Base-by-base conservation (phyloP, 2,113 vertebrate genomes). In the Scopus umbretta region DNA sequence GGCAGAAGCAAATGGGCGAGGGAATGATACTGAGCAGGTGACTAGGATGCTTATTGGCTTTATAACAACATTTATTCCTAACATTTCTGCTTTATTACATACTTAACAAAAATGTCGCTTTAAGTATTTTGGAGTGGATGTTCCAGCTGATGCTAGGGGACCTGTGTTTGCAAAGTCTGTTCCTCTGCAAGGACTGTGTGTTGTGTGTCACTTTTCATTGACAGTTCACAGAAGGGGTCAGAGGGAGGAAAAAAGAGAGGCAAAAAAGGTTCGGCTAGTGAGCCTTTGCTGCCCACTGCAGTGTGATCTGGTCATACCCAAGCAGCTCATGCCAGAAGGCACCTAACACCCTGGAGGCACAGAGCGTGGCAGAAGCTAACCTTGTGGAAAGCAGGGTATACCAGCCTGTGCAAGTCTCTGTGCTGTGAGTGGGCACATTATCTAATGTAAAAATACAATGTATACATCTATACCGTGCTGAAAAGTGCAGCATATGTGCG, bases 401-500 rank as follows among this genome's bases (percentile, higher is more conserved):
- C 26, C 29, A 66, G 47, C 47, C 71, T 30, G 16, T 29, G 49
- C 49, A 55, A 56, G 26, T 9, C 42, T 49, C n/a, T 16, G 25
- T 70, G 65, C 65, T 63, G 42, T 6, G 30, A 36, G 17, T 22
- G n/a, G 19, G n/a, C 23, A 70, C 4, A 1, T 26, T 62, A 18
- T 18, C 65, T 26, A 17, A 10, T 34, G 66, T 65, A 50, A 40
- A 72, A 65, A 12, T 10, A 38, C 50, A 12, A 58, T 58, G 43
- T 15, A 27, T 32, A 58, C 32, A 32, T 43, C 42, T 50, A 16
- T 27, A 43, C 49, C 9, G 14, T 17, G 56, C n/a, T 25, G 55
- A 34, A 84, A 47, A 1, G 1, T 36, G 32, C 43, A 34, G 58
- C 1, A 1, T 23, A 13, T 34, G 7, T 38, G 29, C 3, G 0